Evolutionary conservation across 37 sponge, comb jelly and placozoan species (phyloP).

Genomic region (Hexactinellida sp.): DNA sequence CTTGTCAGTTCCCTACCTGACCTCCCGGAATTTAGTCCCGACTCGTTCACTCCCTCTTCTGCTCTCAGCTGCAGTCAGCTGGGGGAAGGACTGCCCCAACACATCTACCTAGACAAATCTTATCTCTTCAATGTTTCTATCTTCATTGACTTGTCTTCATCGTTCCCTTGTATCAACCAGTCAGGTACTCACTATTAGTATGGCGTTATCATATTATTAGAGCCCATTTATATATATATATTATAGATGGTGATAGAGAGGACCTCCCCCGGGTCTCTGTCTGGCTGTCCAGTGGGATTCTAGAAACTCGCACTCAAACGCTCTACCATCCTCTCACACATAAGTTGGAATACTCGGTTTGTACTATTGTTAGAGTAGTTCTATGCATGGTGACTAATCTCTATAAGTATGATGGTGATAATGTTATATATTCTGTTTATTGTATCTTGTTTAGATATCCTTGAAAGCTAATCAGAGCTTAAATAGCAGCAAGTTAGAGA

Average conservation of each 20-base stretch:
- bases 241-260: not conserved
- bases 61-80: not conserved
- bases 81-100: not conserved
- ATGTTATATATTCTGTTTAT: not conserved
- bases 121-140: not conserved
- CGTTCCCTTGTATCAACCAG: not conserved
- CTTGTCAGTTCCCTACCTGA: not conserved
- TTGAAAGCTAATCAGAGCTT: not conserved
- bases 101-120: slow-evolving; percentile 7
- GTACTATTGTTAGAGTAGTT: no score
- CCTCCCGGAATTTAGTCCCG: not conserved
- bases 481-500: not conserved
- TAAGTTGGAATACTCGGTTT: not conserved
- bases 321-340: not conserved
- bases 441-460: not conserved
- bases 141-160: not conserved
- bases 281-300: not conserved
- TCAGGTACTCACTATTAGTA: not conserved
- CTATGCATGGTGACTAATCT: not conserved
- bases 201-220: no score
- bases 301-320: not conserved
- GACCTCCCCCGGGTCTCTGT: not conserved
- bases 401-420: not conserved
- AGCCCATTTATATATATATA: no score
- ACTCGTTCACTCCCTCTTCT: not conserved